These are phyloP conservation scores for Shinisaurus crocodilurus DNA, from an alignment of 2,113 vertebrate species.

Conservation along the genomic window DNA sequence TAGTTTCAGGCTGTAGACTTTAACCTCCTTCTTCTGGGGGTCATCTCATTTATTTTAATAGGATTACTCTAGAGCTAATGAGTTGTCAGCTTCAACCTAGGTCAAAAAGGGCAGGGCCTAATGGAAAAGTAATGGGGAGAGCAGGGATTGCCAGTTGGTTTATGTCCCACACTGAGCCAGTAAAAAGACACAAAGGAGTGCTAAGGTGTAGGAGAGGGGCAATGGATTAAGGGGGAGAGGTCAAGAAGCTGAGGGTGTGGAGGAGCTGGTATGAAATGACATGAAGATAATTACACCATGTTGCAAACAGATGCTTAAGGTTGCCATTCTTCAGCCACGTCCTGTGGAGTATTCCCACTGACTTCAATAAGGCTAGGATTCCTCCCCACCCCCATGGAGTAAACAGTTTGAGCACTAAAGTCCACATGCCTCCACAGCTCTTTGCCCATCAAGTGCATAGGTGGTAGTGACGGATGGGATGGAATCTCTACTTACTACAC, in stretches of 20 bases:
- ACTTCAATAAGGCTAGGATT: not conserved
- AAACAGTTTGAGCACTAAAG: not conserved
- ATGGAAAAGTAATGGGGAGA: not conserved
- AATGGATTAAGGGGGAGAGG: not conserved
- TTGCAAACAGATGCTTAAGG: not conserved
- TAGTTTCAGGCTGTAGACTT: not conserved
- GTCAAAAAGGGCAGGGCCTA: not conserved
- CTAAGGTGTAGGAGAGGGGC: not conserved
- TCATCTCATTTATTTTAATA: constrained; percentile 3
- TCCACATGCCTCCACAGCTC: not conserved
- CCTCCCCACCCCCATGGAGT: too few species aligned
- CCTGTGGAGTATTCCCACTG: not conserved
- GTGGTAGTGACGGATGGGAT: not conserved
- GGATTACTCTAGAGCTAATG: too few species aligned
- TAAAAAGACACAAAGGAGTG: not conserved
- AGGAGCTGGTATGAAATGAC: not conserved
- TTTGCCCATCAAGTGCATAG: not conserved
- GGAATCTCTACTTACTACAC: not conserved
- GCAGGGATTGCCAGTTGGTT: not conserved
- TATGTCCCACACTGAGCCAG: too few species aligned
- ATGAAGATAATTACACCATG: not conserved
- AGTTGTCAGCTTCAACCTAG: not conserved
- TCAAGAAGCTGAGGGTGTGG: not conserved
- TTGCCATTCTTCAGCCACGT: not conserved
- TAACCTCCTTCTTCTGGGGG: not conserved